Percentiles rank a stretch among this genome's conserved stretches.
phyloP scores from a whole-genome alignment of 2,797 vertebrate genomes.

The Discoglossus pictus region DNA sequence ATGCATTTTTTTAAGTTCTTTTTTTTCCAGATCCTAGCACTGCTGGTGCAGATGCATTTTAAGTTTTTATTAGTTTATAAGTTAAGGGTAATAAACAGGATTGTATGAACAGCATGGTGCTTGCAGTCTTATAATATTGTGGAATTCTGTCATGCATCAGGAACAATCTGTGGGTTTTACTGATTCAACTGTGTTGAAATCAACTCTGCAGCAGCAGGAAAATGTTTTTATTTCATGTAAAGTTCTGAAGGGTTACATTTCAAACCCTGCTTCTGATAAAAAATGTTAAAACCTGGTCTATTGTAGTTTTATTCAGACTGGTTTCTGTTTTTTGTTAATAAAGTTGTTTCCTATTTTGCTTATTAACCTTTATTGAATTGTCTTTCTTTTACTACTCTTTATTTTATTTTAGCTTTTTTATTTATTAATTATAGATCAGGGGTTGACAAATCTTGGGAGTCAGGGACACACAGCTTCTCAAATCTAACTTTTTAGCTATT shows the following conservation, averaged over 20 bases:
- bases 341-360: slow-evolving; percentile 99
- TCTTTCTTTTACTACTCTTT: slow-evolving; percentile 84
- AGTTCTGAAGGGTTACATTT: slow-evolving; percentile 95
- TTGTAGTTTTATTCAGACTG: slow-evolving; percentile 99
- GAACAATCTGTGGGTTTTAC: slow-evolving; percentile 88
- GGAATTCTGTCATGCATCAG: slow-evolving; percentile 94
- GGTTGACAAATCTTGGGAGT: too few species aligned
- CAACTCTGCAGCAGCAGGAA: slow-evolving; percentile 91
- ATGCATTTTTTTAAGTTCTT: slow-evolving; percentile 74
- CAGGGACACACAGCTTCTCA: too few species aligned
- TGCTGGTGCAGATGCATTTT: slow-evolving; percentile 98
- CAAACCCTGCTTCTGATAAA: slow-evolving; percentile 90
- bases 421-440: too few species aligned
- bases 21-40: slow-evolving; percentile 92
- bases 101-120: slow-evolving; percentile 99
- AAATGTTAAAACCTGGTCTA: slow-evolving; percentile 88
- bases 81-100: slow-evolving; percentile 96
- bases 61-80: slow-evolving; percentile 93
- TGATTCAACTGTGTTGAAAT: slow-evolving; percentile 99
- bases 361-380: slow-evolving; percentile 99
- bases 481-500: too few species aligned
- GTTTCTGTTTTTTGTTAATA: slow-evolving; percentile 98
- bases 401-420: slow-evolving; percentile 41
- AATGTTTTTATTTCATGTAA: slow-evolving; percentile 95
- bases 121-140: slow-evolving; percentile 97